Evolutionary conservation across 2,113 vertebrate genomes (phyloP).

Genomic region (Danio rerio): GRCz12tu NC_133189.1:42159501-42160000

Average conservation of each 20-base stretch:
- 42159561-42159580: too few relatives aligned
- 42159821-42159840: conserved; percentile 4
- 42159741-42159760: not conserved
- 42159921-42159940: not conserved
- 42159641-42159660: not conserved
- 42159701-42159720: not conserved
- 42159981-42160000: conserved; percentile 30
- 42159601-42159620: not conserved
- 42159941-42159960: conserved; percentile 20
- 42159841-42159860: conserved; percentile 12
- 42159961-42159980: conserved; percentile 9
- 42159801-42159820: conserved; percentile 7
- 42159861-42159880: not conserved
- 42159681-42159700: conserved; percentile 9
- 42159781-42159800: not conserved
- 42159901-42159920: not conserved
- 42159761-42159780: not conserved
- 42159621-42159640: conserved; percentile 9
- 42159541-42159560: too few relatives aligned
- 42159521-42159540: not conserved
- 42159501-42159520: not conserved
- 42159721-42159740: not conserved
- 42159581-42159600: not conserved
- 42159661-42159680: not conserved
- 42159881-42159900: not conserved